A percentile compares a stretch with the other conserved stretches of the same genome.
Conservation (phyloP, 2,797 vertebrate genomes). For the Mustela erminea region DNA sequence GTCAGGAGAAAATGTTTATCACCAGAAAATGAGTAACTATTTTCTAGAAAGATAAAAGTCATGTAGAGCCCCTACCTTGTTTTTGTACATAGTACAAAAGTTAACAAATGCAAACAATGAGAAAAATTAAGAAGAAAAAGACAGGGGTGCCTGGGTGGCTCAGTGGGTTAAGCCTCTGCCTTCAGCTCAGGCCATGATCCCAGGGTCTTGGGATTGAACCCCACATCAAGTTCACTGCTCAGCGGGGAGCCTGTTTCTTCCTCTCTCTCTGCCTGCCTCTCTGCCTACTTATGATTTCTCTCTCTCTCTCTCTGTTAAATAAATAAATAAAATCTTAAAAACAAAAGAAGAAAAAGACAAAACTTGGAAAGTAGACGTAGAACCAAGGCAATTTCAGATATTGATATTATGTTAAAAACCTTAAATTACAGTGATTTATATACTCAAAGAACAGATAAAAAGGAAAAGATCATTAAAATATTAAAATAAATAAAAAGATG, state of each 20-base stretch:
- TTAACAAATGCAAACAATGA: neutral
- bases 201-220: too few species aligned
- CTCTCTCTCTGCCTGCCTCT: too few species aligned
- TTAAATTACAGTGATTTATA: neutral
- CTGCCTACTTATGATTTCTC: too few species aligned
- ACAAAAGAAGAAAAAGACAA: neutral
- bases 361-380: neutral
- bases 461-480: neutral
- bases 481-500: neutral
- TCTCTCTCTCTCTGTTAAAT: too few species aligned
- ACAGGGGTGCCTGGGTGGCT: neutral
- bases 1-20: neutral
- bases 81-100: neutral
- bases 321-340: too few species aligned
- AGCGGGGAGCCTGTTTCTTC: too few species aligned
- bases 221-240: too few species aligned
- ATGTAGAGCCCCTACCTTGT: neutral
- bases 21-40: neutral
- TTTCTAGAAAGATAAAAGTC: neutral
- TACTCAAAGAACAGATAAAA: neutral
- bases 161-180: too few species aligned
- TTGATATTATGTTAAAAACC: neutral
- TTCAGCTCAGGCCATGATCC: too few species aligned
- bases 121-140: neutral
- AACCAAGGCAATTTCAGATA: neutral